Percentiles rank a stretch among this genome's conserved stretches.
These are phyloP conservation scores for Serinus canaria DNA, from an alignment of 2,113 vertebrate genomes.

Conservation along the genomic window DNA sequence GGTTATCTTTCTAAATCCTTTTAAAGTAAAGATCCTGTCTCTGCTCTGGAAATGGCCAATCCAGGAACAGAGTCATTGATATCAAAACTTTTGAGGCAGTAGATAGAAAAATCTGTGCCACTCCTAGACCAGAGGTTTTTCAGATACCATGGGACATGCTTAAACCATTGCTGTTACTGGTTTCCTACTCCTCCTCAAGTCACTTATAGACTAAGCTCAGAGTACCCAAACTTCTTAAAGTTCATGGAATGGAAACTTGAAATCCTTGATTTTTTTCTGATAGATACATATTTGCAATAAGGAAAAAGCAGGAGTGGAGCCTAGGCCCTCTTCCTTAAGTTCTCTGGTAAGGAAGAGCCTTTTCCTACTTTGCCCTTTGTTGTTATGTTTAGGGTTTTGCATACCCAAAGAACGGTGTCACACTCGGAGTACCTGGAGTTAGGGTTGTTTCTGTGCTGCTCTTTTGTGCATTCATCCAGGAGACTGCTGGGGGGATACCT, in stretches of 20 bases:
- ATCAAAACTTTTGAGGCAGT: neutral
- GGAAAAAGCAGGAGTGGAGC: neutral
- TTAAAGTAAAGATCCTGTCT: neutral
- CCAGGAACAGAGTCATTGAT: neutral
- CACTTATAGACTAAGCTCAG: neutral
- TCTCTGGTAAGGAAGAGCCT: neutral
- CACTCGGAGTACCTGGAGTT: neutral
- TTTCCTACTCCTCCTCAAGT: neutral
- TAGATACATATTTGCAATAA: neutral
- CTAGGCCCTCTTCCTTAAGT: neutral
- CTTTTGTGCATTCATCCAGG: neutral
- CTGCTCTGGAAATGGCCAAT: neutral
- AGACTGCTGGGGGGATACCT: neutral
- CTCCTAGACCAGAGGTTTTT: neutral
- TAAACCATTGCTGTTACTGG: neutral
- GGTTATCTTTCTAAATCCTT: neutral
- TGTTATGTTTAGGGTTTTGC: neutral
- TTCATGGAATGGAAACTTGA: neutral
- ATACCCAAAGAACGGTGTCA: accelerated
- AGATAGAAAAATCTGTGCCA: neutral
- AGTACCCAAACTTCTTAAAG: neutral
- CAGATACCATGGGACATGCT: neutral
- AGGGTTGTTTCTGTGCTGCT: neutral
- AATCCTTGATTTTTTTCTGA: neutral
- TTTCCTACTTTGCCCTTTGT: neutral